These are phyloP conservation scores for Pseudolycoriella hygida DNA, from an alignment of 2,888 invertebrate genomes.

Conservation along the genomic window DNA sequence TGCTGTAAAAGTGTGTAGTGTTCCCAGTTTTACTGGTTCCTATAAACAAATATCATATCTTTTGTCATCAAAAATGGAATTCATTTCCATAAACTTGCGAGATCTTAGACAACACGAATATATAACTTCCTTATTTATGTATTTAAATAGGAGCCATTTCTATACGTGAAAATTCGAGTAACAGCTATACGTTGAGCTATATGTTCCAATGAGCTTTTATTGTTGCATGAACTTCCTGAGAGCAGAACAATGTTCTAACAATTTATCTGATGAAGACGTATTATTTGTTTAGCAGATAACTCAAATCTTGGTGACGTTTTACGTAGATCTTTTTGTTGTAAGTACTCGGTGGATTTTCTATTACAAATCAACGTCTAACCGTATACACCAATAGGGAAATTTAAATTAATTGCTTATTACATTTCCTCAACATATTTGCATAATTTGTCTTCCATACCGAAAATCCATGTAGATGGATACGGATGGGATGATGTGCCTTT, in stretches of 20 bases:
- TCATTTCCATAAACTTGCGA: too few relatives aligned
- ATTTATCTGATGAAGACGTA: slow-evolving; percentile 5
- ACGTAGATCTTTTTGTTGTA: background rate
- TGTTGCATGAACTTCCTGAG: background rate
- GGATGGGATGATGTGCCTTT: background rate
- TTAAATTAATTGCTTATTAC: slow-evolving; percentile 5
- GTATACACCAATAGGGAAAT: slow-evolving; percentile 1
- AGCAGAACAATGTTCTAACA: slow-evolving; percentile 3
- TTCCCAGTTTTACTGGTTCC: too few relatives aligned
- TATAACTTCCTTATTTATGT: too few relatives aligned
- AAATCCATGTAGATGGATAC: background rate
- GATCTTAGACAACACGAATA: too few relatives aligned
- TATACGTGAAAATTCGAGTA: too few relatives aligned
- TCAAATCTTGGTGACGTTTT: background rate
- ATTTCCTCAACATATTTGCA: slow-evolving; percentile 1
- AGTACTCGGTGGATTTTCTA: background rate
- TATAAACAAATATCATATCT: too few relatives aligned
- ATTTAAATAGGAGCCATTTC: too few relatives aligned
- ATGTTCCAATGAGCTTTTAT: background rate
- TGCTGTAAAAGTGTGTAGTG: too few relatives aligned
- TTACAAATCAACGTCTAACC: background rate
- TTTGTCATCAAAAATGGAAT: too few relatives aligned
- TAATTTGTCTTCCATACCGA: background rate
- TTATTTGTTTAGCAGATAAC: slow-evolving; percentile 1
- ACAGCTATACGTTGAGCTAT: too few relatives aligned